phyloP scores from a whole-genome alignment of 2,113 vertebrate species.

The Physeter macrocephalus region DNA sequence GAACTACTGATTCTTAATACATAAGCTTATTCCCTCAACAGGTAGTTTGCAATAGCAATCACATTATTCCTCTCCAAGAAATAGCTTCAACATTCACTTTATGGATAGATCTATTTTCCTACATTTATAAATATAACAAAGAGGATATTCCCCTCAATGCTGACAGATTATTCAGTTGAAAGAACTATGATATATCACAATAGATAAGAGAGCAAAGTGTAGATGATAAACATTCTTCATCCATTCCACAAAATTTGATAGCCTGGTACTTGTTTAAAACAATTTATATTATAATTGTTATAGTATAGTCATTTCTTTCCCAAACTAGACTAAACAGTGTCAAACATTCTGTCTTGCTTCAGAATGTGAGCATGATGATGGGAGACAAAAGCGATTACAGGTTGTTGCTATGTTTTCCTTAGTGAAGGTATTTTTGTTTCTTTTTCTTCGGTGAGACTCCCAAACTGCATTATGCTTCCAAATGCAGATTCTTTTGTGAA shows the following conservation, averaged over 20 bases:
- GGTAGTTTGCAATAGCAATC: neutral
- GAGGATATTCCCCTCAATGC: neutral
- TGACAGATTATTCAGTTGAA: neutral
- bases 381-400: neutral
- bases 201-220: neutral
- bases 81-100: constrained; percentile 25
- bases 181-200: neutral
- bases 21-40: neutral
- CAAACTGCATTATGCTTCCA: neutral
- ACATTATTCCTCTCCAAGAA: neutral
- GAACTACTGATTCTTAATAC: constrained; percentile 1
- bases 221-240: neutral
- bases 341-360: neutral
- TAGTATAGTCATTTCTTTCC: neutral
- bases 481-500: constrained; percentile 13
- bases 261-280: neutral
- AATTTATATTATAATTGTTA: neutral
- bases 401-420: neutral
- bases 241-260: constrained; percentile 36
- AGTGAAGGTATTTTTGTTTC: neutral
- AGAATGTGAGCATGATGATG: neutral
- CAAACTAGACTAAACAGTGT: neutral
- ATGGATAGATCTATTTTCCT: constrained; percentile 2
- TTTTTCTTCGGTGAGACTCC: neutral
- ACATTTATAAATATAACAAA: constrained; percentile 32